Evolutionary conservation across 1,140 invertebrate genomes (phyloP), one percentile per base, ranked within the genome.

Genomic region (Drosophila murphyi): DNA sequence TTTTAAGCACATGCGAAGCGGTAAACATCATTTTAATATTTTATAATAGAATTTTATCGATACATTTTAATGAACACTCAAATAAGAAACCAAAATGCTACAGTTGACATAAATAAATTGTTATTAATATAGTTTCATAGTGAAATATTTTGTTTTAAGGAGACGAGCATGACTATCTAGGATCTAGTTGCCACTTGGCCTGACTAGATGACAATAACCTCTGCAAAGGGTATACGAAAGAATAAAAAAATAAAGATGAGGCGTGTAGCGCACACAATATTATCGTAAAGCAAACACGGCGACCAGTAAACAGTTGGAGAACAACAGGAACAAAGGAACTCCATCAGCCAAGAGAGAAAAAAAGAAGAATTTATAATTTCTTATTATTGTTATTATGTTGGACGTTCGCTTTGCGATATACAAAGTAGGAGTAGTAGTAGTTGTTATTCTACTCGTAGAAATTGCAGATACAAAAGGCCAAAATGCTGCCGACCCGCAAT

Each of bases 331-430:
- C 52, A 72, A 69, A 61, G 72, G 57, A 54, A 41, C 31, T 28
- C 39, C 48, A 20, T 50, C 35, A 34, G 37, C 47, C 20, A 6
- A 31, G 20, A 28, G 35, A 34, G 32, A 0, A 8, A n/a, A 32
- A 37, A 34, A 32, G 45, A 32, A 34, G 51, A 3, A 87, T 87
- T 86, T 81, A 80, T 88, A 87, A 87, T 87, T 79, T 87, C 79
- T 71, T 82, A 87, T 80, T 82, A 87, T 87, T 86, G 87, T 87
- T 88, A 87, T 88, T 82, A 88, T 80, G 79, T 68, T 79, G 72
- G 75, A 69, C 68, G 65, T 76, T 71, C 56, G 56, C 63, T 65
- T 78, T 80, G 55, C 63, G n/a, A 43, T 3, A n/a, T 43, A 43
- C 10, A 43, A 43, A n/a, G 10, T n/a, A 43, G 39, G 4, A 43